These are phyloP conservation scores for Anas platyrhynchos DNA, from an alignment of 2,113 vertebrate species.

Conservation along the genomic window DNA sequence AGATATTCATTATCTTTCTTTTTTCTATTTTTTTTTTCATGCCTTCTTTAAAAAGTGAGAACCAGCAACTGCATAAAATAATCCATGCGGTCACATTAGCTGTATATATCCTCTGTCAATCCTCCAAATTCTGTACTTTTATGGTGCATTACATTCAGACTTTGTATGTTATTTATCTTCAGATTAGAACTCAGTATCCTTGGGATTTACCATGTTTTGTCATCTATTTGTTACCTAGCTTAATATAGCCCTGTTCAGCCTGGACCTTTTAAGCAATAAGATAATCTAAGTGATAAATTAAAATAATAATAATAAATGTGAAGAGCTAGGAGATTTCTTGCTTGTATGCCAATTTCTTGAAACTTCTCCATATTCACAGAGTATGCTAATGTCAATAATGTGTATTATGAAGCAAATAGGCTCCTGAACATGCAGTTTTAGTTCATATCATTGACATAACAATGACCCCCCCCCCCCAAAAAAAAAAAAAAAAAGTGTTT, in stretches of 20 bases:
- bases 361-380: not conserved
- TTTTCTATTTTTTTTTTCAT: not conserved
- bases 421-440: not conserved
- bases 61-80: not conserved
- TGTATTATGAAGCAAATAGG: not conserved
- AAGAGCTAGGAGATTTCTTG: not conserved
- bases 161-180: not conserved
- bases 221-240: not conserved
- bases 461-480: no score
- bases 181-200: not conserved
- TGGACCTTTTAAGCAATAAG: not conserved
- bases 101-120: not conserved
- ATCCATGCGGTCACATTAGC: not conserved
- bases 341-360: not conserved
- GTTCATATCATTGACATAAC: not conserved
- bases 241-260: not conserved
- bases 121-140: not conserved
- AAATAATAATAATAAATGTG: not conserved
- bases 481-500: not conserved
- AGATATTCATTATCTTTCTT: fast-evolving
- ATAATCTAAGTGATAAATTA: not conserved
- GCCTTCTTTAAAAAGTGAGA: not conserved
- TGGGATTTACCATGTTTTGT: not conserved
- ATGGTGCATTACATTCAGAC: not conserved
- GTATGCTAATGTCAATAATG: fast-evolving